Percentiles rank a stretch among this genome's conserved stretches.
phyloP scores from a whole-genome alignment of 1,140 invertebrate genomes.

The Magallana gigas region DNA sequence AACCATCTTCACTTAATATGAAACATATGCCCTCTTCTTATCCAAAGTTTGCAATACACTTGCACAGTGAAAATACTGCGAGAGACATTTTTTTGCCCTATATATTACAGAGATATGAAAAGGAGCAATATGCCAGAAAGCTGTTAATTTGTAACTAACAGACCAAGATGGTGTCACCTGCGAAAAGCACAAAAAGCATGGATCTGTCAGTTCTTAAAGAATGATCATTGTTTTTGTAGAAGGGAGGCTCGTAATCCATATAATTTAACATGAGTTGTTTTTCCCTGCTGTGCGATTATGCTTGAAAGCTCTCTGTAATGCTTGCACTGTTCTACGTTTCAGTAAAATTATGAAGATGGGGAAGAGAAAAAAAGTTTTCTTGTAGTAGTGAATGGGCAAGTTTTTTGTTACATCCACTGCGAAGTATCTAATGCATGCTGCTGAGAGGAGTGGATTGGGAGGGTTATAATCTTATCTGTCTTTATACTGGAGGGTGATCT shows the following conservation, averaged over 20 bases:
- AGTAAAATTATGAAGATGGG: not conserved
- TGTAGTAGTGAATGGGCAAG: not conserved
- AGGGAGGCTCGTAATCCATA: not conserved
- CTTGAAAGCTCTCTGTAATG: conserved; percentile 21
- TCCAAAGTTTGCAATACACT: conserved; percentile 28
- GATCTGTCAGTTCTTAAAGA: not conserved
- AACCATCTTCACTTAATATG: conserved; percentile 10
- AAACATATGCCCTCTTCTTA: conserved; percentile 30
- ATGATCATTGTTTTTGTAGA: conserved; percentile 6
- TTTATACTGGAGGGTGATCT: not conserved
- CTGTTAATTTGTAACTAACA: conserved; percentile 33
- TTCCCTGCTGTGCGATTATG: conserved; percentile 18
- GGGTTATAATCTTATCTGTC: not conserved
- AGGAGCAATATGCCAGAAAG: conserved; percentile 10
- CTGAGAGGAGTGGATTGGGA: not conserved
- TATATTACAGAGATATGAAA: conserved; percentile 22
- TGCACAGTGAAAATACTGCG: conserved; percentile 25
- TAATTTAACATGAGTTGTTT: not conserved
- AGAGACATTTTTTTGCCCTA: conserved; percentile 30
- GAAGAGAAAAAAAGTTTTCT: not conserved
- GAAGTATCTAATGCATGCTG: not conserved
- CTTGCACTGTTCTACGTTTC: conserved; percentile 13
- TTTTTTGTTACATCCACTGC: not conserved
- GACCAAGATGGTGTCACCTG: conserved; percentile 13
- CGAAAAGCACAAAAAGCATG: conserved; percentile 22